phyloP scores from a whole-genome alignment of 2,888 invertebrate genomes.

The Tuta absoluta region DNA sequence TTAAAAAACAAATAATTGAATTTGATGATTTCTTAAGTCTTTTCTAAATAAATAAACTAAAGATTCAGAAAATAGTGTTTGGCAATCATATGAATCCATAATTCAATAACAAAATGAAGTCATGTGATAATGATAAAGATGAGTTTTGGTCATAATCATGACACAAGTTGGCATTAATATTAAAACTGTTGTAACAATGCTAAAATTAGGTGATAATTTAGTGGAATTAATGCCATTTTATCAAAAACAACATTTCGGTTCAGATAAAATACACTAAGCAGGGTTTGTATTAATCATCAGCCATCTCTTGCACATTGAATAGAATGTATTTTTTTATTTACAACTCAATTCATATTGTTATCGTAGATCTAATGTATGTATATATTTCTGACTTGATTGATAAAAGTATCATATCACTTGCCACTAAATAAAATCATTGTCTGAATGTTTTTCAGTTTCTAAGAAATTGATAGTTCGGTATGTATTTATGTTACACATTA shows the following conservation, averaged over 20 bases:
- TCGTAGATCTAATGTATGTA: conserved; percentile 46
- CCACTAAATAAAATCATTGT: conserved; percentile 73
- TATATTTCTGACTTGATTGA: conserved; percentile 51
- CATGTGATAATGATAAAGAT: conserved; percentile 9
- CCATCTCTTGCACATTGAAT: conserved; percentile 53
- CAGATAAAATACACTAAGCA: conserved; percentile 50
- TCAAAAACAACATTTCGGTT: conserved; percentile 38
- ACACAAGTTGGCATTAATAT: conserved; percentile 44
- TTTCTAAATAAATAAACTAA: neutral
- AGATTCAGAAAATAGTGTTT: neutral
- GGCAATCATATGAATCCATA: neutral
- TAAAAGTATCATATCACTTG: conserved; percentile 82
- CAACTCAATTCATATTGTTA: conserved; percentile 37
- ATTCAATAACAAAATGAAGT: neutral
- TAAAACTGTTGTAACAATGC: conserved; percentile 57
- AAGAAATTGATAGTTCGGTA: conserved; percentile 59
- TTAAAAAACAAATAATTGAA: neutral
- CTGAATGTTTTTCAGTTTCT: conserved; percentile 62
- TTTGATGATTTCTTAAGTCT: neutral
- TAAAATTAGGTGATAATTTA: conserved; percentile 44
- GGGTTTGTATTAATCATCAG: conserved; percentile 55
- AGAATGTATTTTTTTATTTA: conserved; percentile 34
- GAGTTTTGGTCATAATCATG: neutral
- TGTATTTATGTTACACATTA: conserved; percentile 57
- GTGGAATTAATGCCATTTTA: conserved; percentile 51